Conservation (phyloP, 2,888 invertebrate species). For the Napeogenes inachia region DNA sequence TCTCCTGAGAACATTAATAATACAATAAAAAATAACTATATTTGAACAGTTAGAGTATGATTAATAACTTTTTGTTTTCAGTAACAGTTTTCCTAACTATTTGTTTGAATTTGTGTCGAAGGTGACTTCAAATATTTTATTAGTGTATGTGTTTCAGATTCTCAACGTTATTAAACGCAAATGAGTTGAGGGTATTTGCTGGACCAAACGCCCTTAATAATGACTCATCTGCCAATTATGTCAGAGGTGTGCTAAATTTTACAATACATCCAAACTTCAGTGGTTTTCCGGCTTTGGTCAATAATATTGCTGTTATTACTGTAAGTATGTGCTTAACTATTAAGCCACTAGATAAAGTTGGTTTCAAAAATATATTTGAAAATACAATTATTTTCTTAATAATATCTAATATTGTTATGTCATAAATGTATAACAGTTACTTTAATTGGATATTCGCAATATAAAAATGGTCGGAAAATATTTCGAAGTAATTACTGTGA, state of each 20-base stretch:
- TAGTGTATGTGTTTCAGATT: conserved; percentile 24
- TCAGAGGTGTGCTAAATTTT: conserved; percentile 30
- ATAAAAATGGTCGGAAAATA: too few relatives aligned
- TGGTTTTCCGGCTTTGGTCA: conserved; percentile 29
- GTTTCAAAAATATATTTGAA: too few relatives aligned
- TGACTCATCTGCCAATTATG: conserved; percentile 29
- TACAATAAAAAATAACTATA: too few relatives aligned
- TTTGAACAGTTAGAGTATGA: too few relatives aligned
- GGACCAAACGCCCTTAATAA: conserved; percentile 31
- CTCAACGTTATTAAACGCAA: conserved; percentile 15
- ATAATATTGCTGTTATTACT: conserved; percentile 36
- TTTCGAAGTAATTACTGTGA: too few relatives aligned
- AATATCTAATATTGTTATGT: too few relatives aligned
- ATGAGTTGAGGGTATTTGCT: conserved; percentile 33
- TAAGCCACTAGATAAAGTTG: background rate
- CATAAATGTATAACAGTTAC: too few relatives aligned
- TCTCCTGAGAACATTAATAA: too few relatives aligned
- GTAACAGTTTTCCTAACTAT: background rate
- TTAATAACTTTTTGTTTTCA: background rate
- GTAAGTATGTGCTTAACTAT: conserved; percentile 30
- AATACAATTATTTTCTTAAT: too few relatives aligned
- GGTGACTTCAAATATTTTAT: conserved; percentile 3
- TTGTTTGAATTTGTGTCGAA: background rate
- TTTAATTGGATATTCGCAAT: too few relatives aligned
- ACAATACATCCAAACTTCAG: conserved; percentile 32